A percentile compares a stretch with the other conserved stretches of the same genome.
Conservation (phyloP, 2,888 invertebrate species). For the Drosophila kambysellisi region DNA sequence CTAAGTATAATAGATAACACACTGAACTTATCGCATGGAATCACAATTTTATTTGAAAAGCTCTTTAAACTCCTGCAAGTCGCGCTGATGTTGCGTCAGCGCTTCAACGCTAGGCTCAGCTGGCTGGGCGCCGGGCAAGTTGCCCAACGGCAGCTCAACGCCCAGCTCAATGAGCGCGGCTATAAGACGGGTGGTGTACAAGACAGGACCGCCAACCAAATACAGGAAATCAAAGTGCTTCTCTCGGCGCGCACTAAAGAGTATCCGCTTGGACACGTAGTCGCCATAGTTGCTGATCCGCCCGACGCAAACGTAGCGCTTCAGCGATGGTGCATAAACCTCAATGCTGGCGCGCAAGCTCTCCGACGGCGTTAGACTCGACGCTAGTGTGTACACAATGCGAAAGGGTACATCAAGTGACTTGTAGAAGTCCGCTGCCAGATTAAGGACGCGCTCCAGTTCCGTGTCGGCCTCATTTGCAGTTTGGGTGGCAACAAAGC, state of each 20-base stretch:
- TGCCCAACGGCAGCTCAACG: conserved; percentile 50
- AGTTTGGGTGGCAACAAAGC: conserved; percentile 88
- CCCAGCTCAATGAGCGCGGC: conserved; percentile 90
- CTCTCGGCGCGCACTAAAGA: conserved; percentile 88
- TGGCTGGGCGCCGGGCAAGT: conserved; percentile 28
- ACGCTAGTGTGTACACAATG: conserved; percentile 88
- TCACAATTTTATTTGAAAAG: conserved; percentile 75
- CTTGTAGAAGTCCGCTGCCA: conserved; percentile 88
- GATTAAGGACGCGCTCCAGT: conserved; percentile 87
- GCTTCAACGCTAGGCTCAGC: not conserved
- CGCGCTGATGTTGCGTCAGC: conserved; percentile 41
- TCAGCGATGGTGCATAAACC: conserved; percentile 89
- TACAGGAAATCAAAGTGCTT: conserved; percentile 88
- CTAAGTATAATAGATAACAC: conserved; percentile 48
- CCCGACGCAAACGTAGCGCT: conserved; percentile 90
- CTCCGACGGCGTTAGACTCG: conserved; percentile 88
- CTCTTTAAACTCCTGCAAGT: conserved; percentile 76
- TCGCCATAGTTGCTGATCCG: conserved; percentile 90
- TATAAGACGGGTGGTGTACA: conserved; percentile 91
- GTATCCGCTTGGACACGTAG: conserved; percentile 91
- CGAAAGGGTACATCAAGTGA: conserved; percentile 89
- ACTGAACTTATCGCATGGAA: conserved; percentile 31
- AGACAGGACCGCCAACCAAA: conserved; percentile 90
- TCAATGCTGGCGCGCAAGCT: conserved; percentile 89
- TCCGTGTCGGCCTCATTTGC: conserved; percentile 85